Conservation (phyloP, 1,140 invertebrate species). For the Procambarus virginalis region DNA sequence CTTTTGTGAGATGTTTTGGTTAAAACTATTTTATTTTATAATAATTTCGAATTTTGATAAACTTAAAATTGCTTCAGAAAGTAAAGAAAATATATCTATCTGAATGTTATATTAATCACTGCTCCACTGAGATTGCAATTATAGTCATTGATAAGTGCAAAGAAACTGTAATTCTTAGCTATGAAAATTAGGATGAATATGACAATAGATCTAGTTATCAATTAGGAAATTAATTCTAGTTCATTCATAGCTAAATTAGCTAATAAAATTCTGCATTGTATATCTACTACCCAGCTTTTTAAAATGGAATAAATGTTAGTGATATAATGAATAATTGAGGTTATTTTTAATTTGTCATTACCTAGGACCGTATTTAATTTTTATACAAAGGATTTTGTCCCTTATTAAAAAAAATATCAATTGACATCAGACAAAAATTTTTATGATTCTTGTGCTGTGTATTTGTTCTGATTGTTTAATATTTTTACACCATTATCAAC, state of each 20-base stretch:
- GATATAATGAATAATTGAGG: neutral
- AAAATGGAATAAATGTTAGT: neutral
- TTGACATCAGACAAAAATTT: neutral
- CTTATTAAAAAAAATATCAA: neutral
- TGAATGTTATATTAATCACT: too few relatives aligned
- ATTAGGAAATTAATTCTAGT: neutral
- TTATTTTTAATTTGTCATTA: neutral
- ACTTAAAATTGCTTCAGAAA: too few relatives aligned
- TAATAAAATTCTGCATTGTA: too few relatives aligned
- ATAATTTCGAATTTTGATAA: too few relatives aligned
- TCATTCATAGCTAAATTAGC: neutral
- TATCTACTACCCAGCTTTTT: too few relatives aligned
- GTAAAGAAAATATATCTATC: too few relatives aligned
- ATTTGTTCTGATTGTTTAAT: neutral
- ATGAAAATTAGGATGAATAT: neutral
- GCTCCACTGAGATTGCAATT: too few relatives aligned
- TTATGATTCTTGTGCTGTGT: neutral
- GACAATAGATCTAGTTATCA: neutral
- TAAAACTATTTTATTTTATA: too few relatives aligned
- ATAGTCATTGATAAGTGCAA: too few relatives aligned
- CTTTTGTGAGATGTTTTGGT: too few relatives aligned
- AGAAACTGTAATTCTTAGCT: neutral
- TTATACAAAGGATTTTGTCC: neutral
- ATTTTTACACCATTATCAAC: neutral
- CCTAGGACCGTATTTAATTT: neutral